These are phyloP conservation scores for Myiothlypis chrysogaster DNA, from an alignment of 2,797 vertebrate species.

Conservation along the genomic window DNA sequence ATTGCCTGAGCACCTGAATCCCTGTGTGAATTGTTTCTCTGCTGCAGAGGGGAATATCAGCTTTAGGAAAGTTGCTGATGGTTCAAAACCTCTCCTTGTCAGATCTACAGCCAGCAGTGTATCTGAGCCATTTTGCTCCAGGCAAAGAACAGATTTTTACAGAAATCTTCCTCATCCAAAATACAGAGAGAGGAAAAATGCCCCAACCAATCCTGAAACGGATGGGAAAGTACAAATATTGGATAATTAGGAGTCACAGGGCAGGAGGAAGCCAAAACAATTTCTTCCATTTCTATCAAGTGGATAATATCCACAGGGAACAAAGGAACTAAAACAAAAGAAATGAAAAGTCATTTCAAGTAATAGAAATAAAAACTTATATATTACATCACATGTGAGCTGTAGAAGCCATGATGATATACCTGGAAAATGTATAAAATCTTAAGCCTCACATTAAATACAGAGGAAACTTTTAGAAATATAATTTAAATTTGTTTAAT, in stretches of 20 bases:
- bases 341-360: background rate
- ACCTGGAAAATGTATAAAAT: background rate
- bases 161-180: slow-evolving; percentile 23
- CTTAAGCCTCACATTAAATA: background rate
- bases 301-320: background rate
- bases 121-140: background rate
- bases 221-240: slow-evolving; percentile 22
- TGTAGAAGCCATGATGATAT: rapidly evolving
- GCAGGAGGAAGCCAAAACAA: slow-evolving; percentile 11
- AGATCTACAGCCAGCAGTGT: slow-evolving; percentile 49
- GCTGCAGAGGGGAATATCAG: background rate
- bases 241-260: slow-evolving; percentile 42
- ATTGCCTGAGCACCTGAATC: background rate
- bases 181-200: background rate
- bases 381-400: background rate
- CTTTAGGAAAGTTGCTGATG: slow-evolving; percentile 49
- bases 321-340: slow-evolving; percentile 11
- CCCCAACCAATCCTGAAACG: background rate
- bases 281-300: slow-evolving; percentile 36
- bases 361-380: background rate
- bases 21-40: background rate
- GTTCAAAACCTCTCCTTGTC: slow-evolving; percentile 37
- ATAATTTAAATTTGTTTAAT: background rate
- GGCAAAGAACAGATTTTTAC: slow-evolving; percentile 57
- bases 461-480: background rate